A percentile compares a stretch with the other conserved stretches of the same genome.
These are phyloP conservation scores for Strigamia maritima DNA, from an alignment of 2,888 invertebrate genomes.

Conservation along the genomic window DNA sequence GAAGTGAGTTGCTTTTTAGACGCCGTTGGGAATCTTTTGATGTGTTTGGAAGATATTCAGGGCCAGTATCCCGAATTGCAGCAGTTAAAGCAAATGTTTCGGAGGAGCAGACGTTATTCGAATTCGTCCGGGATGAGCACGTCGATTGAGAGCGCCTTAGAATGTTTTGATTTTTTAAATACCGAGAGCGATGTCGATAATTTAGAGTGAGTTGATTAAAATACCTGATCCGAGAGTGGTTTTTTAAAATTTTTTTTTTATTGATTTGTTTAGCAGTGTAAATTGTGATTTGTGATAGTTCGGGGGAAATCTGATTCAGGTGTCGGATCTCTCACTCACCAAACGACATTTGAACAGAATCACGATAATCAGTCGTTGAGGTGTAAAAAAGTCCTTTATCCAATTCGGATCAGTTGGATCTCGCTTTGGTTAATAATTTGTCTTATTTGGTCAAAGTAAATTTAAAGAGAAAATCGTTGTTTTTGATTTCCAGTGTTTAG, in stretches of 20 bases:
- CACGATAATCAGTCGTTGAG: slow-evolving; percentile 44
- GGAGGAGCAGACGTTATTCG: slow-evolving; percentile 45
- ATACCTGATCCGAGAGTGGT: too few species aligned
- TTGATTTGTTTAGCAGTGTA: not conserved
- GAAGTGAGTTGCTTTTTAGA: slow-evolving; percentile 46
- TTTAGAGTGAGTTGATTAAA: slow-evolving; percentile 38
- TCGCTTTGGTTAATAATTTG: slow-evolving; percentile 53
- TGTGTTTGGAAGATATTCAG: slow-evolving; percentile 54
- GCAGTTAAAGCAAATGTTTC: slow-evolving; percentile 47
- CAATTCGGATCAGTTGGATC: slow-evolving; percentile 53
- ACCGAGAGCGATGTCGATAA: slow-evolving; percentile 50
- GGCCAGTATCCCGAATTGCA: slow-evolving; percentile 54
- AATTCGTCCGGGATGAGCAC: slow-evolving; percentile 53
- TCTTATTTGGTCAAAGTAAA: slow-evolving; percentile 53
- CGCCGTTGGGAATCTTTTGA: slow-evolving; percentile 49
- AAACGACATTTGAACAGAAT: slow-evolving; percentile 47
- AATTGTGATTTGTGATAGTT: slow-evolving; percentile 3
- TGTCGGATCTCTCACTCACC: slow-evolving; percentile 53
- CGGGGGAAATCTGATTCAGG: slow-evolving; percentile 51
- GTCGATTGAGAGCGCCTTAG: slow-evolving; percentile 56
- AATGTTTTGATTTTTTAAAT: slow-evolving; percentile 57
- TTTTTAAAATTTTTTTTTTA: not conserved
- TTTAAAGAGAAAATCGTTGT: too few species aligned
- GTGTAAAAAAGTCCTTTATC: slow-evolving; percentile 49
- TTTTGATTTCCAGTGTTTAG: slow-evolving; percentile 50